Evolutionary conservation across 2,797 vertebrate species (phyloP), one percentile per base, ranked within the genome.

Genomic region (Iguana delicatissima): DNA sequence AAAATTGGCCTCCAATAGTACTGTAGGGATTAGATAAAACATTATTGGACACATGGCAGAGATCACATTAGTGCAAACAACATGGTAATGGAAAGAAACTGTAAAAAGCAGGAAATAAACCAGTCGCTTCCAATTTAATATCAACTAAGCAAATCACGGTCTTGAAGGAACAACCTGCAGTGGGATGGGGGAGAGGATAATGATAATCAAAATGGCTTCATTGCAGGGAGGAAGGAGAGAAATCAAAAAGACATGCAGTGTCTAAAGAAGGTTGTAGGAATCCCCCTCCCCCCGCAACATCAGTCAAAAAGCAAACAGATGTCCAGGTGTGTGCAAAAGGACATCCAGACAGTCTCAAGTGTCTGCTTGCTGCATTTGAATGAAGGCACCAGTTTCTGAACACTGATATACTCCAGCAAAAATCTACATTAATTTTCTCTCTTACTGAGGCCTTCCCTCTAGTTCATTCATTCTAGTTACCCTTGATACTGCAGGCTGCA

Each of bases 241-340:
- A 22, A 24, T 46, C 24, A 55, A 29, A 64, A 32, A 90, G n/a
- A 59, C n/a, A 73, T 18, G 38, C 3, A 82, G 91, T 88, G 18
- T 35, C 69, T 86, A 90, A 94, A 91, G 85, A 89, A 90, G 90
- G 91, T 59, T 91, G 59, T 74, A 64, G 83, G 87, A 85, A 64
- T 90, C 35, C 22, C 42, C 42, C 42, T 42, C 92, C 89, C 86
- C 73, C 72, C 18, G 16, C 57, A 81, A 50, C 84, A 85, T 85
- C 94, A 91, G 90, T 91, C 26, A 12, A 16, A 89, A 92, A 87
- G 89, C 93, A 95, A 42, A 80, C 69, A 35, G 92, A 83, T 92
- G 4, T 16, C 2, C 13, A 90, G 87, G 72, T 91, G 91, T 81
- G 87, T 91, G 8, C 55, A 29, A 29, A 64, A 82, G 55, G 9